Evolutionary conservation across 2,888 invertebrate genomes (phyloP).

Genomic region (Iselma pallidipennis): DNA sequence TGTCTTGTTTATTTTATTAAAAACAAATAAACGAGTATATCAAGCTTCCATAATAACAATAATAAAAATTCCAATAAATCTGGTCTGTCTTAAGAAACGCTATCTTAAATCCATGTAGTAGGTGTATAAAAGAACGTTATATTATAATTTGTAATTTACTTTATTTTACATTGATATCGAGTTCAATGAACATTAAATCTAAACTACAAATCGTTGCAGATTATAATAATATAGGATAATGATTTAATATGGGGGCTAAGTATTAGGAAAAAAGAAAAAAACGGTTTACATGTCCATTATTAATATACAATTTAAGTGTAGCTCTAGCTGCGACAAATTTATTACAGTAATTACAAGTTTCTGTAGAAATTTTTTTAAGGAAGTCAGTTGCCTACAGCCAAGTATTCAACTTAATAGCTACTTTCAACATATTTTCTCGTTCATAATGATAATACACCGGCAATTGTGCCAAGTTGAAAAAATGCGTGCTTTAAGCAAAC

Average conservation of each 20-base stretch:
- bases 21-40: not conserved
- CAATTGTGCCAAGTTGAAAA: not conserved
- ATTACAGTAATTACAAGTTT: not conserved
- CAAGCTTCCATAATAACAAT: not conserved
- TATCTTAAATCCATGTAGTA: not conserved
- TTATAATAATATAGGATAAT: not conserved
- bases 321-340: not conserved
- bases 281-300: not conserved
- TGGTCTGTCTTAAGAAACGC: not conserved
- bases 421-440: not conserved
- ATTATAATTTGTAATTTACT: conserved; percentile 1
- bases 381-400: not conserved
- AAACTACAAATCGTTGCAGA: not conserved
- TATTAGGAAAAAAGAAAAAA: not conserved
- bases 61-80: not conserved
- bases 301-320: not conserved
- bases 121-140: not conserved
- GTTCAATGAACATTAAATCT: not conserved
- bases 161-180: not conserved
- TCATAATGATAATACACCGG: not conserved
- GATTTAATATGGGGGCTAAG: not conserved
- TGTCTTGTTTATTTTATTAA: not conserved
- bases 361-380: not conserved
- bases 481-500: too few relatives aligned
- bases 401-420: not conserved